Conservation (phyloP, 2,113 vertebrate genomes). For the Dasyornis broadbenti region DNA sequence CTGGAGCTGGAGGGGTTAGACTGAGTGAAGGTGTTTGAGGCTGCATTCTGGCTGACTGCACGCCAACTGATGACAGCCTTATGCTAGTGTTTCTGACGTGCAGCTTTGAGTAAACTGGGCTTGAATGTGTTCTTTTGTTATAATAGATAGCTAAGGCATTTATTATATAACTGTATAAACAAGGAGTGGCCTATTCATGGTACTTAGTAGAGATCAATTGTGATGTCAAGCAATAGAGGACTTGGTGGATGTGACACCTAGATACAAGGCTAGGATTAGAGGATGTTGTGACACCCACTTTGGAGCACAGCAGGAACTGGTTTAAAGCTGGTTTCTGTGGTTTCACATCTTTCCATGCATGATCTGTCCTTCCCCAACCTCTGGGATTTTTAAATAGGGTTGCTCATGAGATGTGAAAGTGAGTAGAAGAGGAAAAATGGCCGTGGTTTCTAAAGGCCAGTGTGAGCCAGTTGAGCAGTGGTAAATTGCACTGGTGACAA, state of each 20-base stretch:
- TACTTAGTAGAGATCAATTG: background rate
- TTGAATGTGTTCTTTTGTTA: background rate
- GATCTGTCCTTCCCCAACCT: background rate
- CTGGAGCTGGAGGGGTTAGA: background rate
- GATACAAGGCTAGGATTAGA: background rate
- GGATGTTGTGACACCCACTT: background rate
- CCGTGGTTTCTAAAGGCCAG: background rate
- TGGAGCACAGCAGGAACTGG: background rate
- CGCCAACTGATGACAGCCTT: fast-evolving
- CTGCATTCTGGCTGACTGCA: background rate
- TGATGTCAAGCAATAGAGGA: background rate
- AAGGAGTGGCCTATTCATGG: background rate
- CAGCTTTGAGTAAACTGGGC: background rate
- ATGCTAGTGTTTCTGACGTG: background rate
- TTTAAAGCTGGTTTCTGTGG: background rate
- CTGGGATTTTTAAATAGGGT: background rate
- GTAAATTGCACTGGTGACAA: background rate
- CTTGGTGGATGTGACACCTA: background rate
- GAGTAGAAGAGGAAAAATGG: background rate
- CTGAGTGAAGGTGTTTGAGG: background rate
- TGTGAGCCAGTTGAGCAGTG: background rate
- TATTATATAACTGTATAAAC: background rate
- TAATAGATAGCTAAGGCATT: background rate
- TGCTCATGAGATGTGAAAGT: background rate
- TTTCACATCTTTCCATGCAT: background rate